phyloP scores from a whole-genome alignment of 2,888 invertebrate species.

The Drosophila peninsularis region DNA sequence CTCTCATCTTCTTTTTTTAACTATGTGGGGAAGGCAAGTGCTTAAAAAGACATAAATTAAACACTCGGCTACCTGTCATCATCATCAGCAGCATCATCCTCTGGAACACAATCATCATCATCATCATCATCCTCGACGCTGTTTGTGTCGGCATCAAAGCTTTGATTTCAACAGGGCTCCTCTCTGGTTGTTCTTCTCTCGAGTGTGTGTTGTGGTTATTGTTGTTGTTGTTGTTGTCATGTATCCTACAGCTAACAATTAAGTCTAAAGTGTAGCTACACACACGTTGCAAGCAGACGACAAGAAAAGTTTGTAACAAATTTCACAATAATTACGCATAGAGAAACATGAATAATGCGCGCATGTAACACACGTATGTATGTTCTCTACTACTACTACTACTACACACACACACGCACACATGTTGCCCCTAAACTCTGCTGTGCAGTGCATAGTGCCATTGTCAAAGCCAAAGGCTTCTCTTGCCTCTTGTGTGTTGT shows the following conservation, averaged over 20 bases:
- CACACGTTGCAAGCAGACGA: constrained; percentile 55
- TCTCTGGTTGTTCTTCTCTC: constrained; percentile 47
- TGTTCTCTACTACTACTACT: constrained; percentile 25
- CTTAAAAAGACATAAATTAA: constrained; percentile 80
- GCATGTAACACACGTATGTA: constrained; percentile 49
- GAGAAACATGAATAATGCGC: constrained; percentile 48
- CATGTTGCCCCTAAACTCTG: constrained; percentile 23
- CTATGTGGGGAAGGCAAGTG: constrained; percentile 57
- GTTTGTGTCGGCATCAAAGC: constrained; percentile 73
- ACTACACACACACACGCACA: background rate
- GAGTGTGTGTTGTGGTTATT: constrained; percentile 49
- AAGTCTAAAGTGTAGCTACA: constrained; percentile 74
- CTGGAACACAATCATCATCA: constrained; percentile 23
- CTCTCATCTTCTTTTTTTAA: constrained; percentile 7
- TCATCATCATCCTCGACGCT: constrained; percentile 21
- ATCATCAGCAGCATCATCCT: constrained; percentile 58
- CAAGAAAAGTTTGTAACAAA: constrained; percentile 63
- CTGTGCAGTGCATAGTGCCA: constrained; percentile 53
- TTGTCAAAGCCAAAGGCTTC: constrained; percentile 66
- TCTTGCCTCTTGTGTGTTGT: constrained; percentile 39
- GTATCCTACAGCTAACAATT: constrained; percentile 78
- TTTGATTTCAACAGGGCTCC: constrained; percentile 76
- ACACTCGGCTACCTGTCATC: constrained; percentile 79
- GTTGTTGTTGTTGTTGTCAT: constrained; percentile 59
- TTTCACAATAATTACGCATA: constrained; percentile 69